Evolutionary conservation across 2,797 vertebrate species (phyloP).

Genomic region (Tragopan temminckii): DNA sequence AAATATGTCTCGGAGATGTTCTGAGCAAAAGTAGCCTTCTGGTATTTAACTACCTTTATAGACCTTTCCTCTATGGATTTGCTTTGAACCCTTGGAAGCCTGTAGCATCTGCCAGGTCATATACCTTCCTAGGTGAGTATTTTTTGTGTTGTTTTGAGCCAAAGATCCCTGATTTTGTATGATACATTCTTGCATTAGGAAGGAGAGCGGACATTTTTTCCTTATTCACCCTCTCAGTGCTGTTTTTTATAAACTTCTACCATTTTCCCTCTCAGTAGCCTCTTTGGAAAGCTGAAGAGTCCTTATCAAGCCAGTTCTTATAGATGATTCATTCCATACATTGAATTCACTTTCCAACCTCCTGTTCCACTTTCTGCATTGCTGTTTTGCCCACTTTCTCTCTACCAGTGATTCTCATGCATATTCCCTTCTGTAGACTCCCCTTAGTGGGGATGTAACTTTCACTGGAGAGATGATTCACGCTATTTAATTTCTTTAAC

Average conservation of each 20-base stretch:
- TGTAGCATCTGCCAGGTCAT: background rate
- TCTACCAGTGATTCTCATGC: background rate
- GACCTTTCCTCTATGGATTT: background rate
- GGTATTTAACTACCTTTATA: background rate
- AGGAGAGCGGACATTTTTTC: background rate
- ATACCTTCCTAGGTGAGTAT: background rate
- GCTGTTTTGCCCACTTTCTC: background rate
- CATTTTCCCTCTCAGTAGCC: background rate
- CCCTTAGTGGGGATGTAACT: background rate
- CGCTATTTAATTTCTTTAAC: background rate
- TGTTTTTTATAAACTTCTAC: background rate
- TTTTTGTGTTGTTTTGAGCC: background rate
- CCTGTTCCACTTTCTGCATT: background rate
- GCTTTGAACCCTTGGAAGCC: background rate
- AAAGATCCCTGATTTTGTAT: accelerated
- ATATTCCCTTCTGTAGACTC: background rate
- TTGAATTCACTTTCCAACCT: background rate
- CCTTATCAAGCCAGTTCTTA: background rate
- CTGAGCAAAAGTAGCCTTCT: background rate
- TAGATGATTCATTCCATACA: background rate
- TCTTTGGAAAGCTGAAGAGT: background rate
- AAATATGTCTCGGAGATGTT: background rate
- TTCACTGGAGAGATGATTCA: conserved; percentile 30
- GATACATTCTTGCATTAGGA: background rate
- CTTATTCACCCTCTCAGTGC: background rate